Evolutionary conservation across 2,113 vertebrate species (phyloP).

Genomic region (Anguilla japonica): DNA sequence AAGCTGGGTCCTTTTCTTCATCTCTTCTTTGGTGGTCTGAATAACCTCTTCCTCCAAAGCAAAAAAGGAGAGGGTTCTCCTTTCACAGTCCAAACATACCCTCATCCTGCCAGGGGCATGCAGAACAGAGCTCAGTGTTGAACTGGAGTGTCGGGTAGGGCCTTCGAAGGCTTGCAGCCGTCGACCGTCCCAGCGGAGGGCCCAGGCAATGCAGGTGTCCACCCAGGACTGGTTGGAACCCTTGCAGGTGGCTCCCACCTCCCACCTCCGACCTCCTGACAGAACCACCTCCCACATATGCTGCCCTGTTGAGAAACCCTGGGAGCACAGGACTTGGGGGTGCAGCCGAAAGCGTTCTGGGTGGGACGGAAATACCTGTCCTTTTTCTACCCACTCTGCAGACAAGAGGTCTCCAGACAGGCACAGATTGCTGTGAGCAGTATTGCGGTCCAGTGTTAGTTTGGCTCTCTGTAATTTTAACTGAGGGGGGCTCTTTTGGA

Average conservation of each 20-base stretch:
- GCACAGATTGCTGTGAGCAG: constrained; percentile 56
- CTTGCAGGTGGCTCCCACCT: constrained; percentile 47
- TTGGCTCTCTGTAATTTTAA: constrained; percentile 27
- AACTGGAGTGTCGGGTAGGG: constrained; percentile 5
- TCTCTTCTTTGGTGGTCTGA: not conserved
- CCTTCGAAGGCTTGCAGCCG: constrained; percentile 30
- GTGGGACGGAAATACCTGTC: not conserved
- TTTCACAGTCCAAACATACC: constrained; percentile 29
- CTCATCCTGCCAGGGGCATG: constrained; percentile 10
- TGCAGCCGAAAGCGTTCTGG: constrained; percentile 55
- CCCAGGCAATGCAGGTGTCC: constrained; percentile 37
- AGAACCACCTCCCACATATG: constrained; percentile 68
- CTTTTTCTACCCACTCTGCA: constrained; percentile 41
- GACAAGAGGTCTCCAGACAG: constrained; percentile 51
- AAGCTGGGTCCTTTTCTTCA: not conserved
- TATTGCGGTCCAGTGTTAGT: constrained; percentile 55
- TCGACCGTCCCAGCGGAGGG: constrained; percentile 31
- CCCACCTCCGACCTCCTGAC: constrained; percentile 55
- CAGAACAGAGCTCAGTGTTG: not conserved
- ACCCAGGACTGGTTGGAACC: constrained; percentile 19
- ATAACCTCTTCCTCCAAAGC: not conserved
- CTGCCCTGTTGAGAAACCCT: constrained; percentile 43
- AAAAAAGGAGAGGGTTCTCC: constrained; percentile 18
- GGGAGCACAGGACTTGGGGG: constrained; percentile 49
- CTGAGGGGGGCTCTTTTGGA: constrained; percentile 8